These are phyloP conservation scores for Aleiodes alternator DNA, from an alignment of 2,888 invertebrate genomes.

Conservation along the genomic window DNA sequence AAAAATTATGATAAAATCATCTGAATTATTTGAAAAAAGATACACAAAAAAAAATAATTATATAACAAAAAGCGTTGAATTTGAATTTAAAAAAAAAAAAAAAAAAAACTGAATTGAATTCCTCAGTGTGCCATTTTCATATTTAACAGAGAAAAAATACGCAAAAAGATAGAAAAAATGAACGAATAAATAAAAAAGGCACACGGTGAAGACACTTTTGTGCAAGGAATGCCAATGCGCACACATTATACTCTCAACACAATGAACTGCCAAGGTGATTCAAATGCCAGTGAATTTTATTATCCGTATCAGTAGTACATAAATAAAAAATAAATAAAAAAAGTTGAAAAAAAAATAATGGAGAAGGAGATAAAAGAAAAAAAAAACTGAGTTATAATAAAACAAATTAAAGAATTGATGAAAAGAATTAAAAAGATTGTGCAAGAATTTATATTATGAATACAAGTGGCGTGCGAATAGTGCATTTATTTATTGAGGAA, in stretches of 20 bases:
- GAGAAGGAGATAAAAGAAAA: constrained; percentile 31
- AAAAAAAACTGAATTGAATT: constrained; percentile 49
- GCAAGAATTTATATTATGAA: constrained; percentile 68
- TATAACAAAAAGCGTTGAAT: constrained; percentile 36
- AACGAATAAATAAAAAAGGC: constrained; percentile 33
- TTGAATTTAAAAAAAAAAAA: neutral
- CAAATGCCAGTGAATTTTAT: constrained; percentile 75
- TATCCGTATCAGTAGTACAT: constrained; percentile 74
- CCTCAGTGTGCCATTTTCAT: constrained; percentile 33
- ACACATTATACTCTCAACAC: constrained; percentile 72
- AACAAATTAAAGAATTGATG: constrained; percentile 39
- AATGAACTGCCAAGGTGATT: constrained; percentile 75
- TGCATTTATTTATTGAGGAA: constrained; percentile 38
- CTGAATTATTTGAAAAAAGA: constrained; percentile 14
- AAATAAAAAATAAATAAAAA: constrained; percentile 50
- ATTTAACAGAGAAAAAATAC: constrained; percentile 7
- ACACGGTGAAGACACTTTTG: constrained; percentile 52
- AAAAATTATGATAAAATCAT: neutral
- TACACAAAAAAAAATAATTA: constrained; percentile 25
- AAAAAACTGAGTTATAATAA: neutral
- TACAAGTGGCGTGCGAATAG: constrained; percentile 59
- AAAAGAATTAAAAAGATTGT: constrained; percentile 50
- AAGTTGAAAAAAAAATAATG: constrained; percentile 31
- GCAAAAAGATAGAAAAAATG: constrained; percentile 37
- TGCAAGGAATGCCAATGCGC: constrained; percentile 67